Evolutionary conservation across 2,113 vertebrate genomes (phyloP), one percentile per base, ranked within the genome.

Genomic region (Ictalurus furcatus): DNA sequence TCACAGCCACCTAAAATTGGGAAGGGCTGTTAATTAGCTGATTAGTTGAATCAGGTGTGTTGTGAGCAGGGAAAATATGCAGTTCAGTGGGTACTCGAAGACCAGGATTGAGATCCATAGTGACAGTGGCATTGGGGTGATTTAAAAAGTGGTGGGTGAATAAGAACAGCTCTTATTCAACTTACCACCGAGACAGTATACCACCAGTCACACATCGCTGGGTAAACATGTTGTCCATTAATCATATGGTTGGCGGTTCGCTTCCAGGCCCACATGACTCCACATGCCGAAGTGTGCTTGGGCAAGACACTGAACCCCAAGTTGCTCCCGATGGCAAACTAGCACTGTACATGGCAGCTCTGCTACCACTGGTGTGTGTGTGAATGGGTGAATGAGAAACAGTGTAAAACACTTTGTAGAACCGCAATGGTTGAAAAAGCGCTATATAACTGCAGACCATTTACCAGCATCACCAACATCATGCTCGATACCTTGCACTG

Each of bases 161-260:
- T 88, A 89, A 44, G 28, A 90, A 67, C 84, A 28, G 56, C 40
- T 71, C 80, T 86, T 69, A 59, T 84, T 90, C 65, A 87, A 85
- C 80, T 37, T 63, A 23, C 71, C 93, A 93, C 93, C 94, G 94
- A 93, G 91, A 86, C 92, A 94, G 93, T 93, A 92, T 92, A 93
- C 91, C 91, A 88, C 83, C 87, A 86, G 67, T 85, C 78, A 88
- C 86, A 88, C 67, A 90, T 80, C 61, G 67, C 88, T 85, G 40
- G 40, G 4, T 40, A 40, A 40, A 40, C 40, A 40, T 40, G 40
- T 40, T 40, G 40, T 40, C 40, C 40, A 40, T 40, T 40, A 34
- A 34, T 34, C 1, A 34, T 34, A 34, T 1, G 40, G 40, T 40
- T 40, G 40, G 40, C 40, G 40, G 40, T 34, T 34, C 34, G 1